Percentiles rank a stretch among this genome's conserved stretches.
phyloP scores from a whole-genome alignment of 2,797 vertebrate species.

The Meda fulgida region DNA sequence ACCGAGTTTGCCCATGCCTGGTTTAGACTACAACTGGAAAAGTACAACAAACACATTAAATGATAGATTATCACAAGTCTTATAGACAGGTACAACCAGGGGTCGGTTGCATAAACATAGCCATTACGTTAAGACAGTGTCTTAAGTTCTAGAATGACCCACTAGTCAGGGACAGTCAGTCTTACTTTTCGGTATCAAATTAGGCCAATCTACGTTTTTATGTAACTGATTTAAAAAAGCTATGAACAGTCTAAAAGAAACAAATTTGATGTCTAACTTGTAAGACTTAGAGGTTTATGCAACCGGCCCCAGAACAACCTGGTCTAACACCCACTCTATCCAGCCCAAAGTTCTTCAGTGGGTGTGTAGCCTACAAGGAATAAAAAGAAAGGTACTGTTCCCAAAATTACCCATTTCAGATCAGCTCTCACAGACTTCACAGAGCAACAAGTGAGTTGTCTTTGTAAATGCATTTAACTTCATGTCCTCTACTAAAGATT shows the following conservation, averaged over 20 bases:
- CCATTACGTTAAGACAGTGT: no score
- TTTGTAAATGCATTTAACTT: not conserved
- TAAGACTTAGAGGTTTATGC: no score
- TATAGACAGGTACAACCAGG: conserved; percentile 53
- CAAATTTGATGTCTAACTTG: no score
- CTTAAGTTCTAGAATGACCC: no score
- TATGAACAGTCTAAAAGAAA: no score
- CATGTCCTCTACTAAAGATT: not conserved
- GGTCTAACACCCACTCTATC: conserved; percentile 27
- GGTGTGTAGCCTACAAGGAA: conserved; percentile 26
- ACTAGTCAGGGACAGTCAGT: no score
- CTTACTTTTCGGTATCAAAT: no score
- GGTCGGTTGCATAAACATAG: no score
- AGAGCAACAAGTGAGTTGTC: conserved; percentile 41
- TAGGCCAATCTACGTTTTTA: no score
- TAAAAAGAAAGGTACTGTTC: conserved; percentile 26
- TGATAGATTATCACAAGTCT: not conserved
- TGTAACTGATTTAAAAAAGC: no score
- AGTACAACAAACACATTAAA: not conserved
- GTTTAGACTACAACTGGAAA: not conserved
- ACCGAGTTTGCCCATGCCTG: no score
- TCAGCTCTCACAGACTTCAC: conserved; percentile 15
- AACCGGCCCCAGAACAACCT: conserved; percentile 48
- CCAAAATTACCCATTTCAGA: not conserved
- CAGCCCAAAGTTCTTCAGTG: not conserved